Evolutionary conservation across 1,140 invertebrate genomes (phyloP).

Genomic region (Eubasilissa regina): DNA sequence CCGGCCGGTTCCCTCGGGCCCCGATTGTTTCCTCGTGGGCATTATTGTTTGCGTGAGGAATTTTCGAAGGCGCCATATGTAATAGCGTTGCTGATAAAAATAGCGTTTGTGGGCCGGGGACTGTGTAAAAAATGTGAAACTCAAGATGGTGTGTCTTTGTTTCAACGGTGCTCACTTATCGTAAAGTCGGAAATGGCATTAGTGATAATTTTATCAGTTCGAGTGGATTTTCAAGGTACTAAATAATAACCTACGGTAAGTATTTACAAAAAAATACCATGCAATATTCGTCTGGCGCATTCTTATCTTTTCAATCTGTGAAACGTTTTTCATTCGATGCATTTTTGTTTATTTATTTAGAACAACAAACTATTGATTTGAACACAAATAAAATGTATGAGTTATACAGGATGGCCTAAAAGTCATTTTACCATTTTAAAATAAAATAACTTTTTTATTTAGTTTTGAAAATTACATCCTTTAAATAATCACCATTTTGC

Average conservation of each 20-base stretch:
- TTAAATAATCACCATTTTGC: no score
- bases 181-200: conserved; percentile 31
- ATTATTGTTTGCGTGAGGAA: conserved; percentile 6
- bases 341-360: no score
- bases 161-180: conserved; percentile 18
- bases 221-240: conserved; percentile 29
- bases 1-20: neutral
- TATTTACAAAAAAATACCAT: conserved; percentile 6
- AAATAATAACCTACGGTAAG: conserved; percentile 24
- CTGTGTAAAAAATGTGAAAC: neutral
- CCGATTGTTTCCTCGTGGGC: neutral
- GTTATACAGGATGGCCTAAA: no score
- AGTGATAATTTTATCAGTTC: conserved; percentile 7
- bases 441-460: no score
- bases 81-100: conserved; percentile 29
- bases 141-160: conserved; percentile 15
- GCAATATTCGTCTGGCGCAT: conserved; percentile 35
- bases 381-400: no score
- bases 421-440: no score
- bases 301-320: neutral
- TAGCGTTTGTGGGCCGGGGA: neutral
- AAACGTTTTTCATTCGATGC: no score
- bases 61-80: conserved; percentile 32
- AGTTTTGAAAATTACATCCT: no score
- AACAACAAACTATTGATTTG: no score